Evolutionary conservation across 1,140 invertebrate species (phyloP).

Genomic region (Halictus rubicundus): DNA sequence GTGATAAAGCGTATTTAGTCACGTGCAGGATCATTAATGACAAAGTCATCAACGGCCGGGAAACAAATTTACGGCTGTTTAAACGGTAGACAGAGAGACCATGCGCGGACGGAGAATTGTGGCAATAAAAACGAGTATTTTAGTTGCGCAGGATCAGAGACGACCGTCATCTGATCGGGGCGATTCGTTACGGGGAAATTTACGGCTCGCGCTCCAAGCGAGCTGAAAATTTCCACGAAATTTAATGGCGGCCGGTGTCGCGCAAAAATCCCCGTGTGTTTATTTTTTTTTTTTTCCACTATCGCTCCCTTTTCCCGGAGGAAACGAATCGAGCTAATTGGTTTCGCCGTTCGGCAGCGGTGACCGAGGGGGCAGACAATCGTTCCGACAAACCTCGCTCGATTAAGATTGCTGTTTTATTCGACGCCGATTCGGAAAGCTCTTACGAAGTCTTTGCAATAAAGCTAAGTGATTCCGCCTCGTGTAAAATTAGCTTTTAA

Average conservation of each 20-base stretch:
- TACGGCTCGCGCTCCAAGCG: constrained; percentile 17
- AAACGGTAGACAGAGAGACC: constrained; percentile 13
- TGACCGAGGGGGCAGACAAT: constrained; percentile 2
- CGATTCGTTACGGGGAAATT: constrained; percentile 26
- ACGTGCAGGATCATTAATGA: constrained; percentile 32
- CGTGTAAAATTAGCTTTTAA: no score
- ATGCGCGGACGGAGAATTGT: background rate
- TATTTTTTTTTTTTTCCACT: background rate
- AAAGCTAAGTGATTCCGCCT: background rate
- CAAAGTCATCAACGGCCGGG: constrained; percentile 20
- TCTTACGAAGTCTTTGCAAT: background rate
- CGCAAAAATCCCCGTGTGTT: background rate
- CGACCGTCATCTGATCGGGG: background rate
- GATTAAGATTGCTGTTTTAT: constrained; percentile 23
- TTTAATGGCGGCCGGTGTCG: constrained; percentile 4
- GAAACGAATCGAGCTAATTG: background rate
- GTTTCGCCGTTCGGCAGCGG: background rate
- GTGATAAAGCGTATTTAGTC: constrained; percentile 8
- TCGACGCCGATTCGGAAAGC: background rate
- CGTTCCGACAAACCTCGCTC: constrained; percentile 16
- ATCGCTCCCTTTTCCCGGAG: background rate
- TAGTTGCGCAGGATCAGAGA: constrained; percentile 5
- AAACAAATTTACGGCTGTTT: constrained; percentile 33
- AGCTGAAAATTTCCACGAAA: constrained; percentile 13
- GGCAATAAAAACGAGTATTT: constrained; percentile 38